Base-by-base conservation (phyloP, 2,113 vertebrate genomes). In the Phainopepla nitens region DNA sequence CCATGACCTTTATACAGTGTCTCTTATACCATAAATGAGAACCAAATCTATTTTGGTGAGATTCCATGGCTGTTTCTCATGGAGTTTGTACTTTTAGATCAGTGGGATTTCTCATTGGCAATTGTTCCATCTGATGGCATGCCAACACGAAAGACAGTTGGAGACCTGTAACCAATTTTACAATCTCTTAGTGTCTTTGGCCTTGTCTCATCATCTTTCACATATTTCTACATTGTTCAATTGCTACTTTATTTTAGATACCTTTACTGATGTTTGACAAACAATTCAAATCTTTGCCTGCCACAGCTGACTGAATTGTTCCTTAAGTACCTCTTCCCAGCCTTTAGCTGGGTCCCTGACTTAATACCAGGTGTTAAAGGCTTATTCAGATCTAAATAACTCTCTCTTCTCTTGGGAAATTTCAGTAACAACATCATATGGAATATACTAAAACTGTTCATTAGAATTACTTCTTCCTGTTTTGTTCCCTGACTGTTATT, bases 111-210 rank as follows among this genome's bases (percentile, higher is more conserved):
- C 39, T 93, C 44, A 41, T 1, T 56, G 49, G 36, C 35, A 58
- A 4, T 56, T 68, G 11, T 68, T 88, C 35, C 51, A 3, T 27
- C 36, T 82, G 25, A 23, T 50, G 35, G n/a, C 0, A 0, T 9
- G 5, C 53, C 44, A 80, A 13, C 24, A 10, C 28, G 41, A 76
- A 81, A 44, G 35, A 41, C 7, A 28, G 6, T 13, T 87, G 39
- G 39, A 89, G 42, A 66, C 3, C 18, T 68, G 28, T 58, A 50
- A 58, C 19, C 65, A 42, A 0, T 88, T 84, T 84, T 76, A 13
- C 29, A 88, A 0, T 42, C 9, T 72, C 24, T 56, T 31, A 25
- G 21, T 33, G 14, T 80, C 42, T 71, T 87, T 82, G 61, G 23
- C 29, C 18, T 76, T 58, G n/a, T 49, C 62, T 85, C 24, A 17